Conservation (phyloP, 2,888 invertebrate species). For the Smittia aterrima region DNA sequence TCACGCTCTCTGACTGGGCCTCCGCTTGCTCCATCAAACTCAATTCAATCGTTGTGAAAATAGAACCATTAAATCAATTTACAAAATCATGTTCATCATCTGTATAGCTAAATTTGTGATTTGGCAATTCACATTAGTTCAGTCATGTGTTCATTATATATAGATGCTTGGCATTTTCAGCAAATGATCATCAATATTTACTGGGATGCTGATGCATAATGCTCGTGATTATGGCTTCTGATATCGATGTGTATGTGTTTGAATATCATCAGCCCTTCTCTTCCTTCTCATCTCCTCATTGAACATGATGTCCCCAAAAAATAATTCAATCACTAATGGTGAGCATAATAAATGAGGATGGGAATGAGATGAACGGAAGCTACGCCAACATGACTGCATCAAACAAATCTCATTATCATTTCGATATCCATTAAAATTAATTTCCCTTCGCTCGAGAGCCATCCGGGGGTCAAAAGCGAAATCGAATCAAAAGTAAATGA, state of each 20-base stretch:
- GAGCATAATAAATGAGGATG: neutral
- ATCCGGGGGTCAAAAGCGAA: neutral
- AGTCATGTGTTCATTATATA: conserved; percentile 23
- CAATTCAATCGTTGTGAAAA: neutral
- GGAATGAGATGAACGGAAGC: neutral
- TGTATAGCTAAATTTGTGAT: neutral
- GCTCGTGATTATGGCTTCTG: neutral
- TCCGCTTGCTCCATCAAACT: too few species aligned
- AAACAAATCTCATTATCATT: neutral
- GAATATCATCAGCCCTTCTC: too few species aligned
- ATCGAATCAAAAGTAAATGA: neutral
- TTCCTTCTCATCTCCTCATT: too few species aligned
- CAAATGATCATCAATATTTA: neutral
- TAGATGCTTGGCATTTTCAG: neutral
- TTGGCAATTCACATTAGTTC: neutral
- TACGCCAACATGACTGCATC: neutral
- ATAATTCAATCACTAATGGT: neutral
- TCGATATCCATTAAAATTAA: neutral
- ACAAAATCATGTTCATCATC: neutral
- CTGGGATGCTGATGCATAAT: neutral
- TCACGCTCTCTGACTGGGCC: too few species aligned
- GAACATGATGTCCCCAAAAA: too few species aligned
- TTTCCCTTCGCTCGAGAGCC: neutral
- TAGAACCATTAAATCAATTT: conserved; percentile 17
- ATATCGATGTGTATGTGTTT: neutral